These are phyloP conservation scores for Exaiptasia diaphana DNA, from an alignment of 64 coral and sea anemone genomes.

Conservation along the genomic window DNA sequence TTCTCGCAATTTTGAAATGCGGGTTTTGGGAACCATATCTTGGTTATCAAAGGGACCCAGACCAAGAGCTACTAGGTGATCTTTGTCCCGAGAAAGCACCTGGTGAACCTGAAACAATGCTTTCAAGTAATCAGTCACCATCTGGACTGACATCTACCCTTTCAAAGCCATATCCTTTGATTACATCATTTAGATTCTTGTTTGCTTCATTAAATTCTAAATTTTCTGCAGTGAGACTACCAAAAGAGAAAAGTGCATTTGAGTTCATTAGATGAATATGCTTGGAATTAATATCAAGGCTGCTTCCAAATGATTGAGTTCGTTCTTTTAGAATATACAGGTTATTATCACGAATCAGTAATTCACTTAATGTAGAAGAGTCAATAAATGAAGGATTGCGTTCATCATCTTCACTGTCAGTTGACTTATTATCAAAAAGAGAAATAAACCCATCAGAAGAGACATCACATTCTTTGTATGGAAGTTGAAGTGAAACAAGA, in stretches of 20 bases:
- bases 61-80: background rate
- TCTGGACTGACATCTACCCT: background rate
- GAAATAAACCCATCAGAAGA: too few species aligned
- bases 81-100: background rate
- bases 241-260: background rate
- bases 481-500: background rate
- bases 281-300: background rate
- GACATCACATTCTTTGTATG: too few species aligned
- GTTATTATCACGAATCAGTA: too few species aligned
- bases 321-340: too few species aligned
- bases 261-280: slow-evolving; percentile 9
- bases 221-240: background rate
- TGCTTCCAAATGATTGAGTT: too few species aligned
- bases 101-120: background rate
- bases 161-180: background rate
- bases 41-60: background rate
- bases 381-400: too few species aligned
- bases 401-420: too few species aligned
- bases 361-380: too few species aligned
- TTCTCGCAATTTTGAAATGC: background rate
- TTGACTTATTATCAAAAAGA: too few species aligned
- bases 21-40: background rate
- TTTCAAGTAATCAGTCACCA: background rate
- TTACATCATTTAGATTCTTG: background rate
- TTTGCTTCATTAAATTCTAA: background rate